phyloP scores from a whole-genome alignment of 1,140 invertebrate genomes.

The Phortica variegata region DNA sequence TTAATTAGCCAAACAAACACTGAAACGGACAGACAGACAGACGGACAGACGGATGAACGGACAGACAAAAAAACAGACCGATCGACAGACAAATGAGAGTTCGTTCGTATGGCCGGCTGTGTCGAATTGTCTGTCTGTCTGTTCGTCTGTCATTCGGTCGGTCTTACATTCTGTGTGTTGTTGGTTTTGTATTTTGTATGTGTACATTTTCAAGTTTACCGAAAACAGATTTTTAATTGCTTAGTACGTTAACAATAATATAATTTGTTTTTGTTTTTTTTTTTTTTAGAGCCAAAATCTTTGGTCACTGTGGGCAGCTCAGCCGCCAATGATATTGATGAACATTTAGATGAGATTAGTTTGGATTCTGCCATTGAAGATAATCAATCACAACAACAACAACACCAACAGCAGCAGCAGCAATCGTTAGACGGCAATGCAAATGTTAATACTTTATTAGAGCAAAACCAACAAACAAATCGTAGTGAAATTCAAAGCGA shows the following conservation, averaged over 20 bases:
- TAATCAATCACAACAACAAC: slow-evolving; percentile 22
- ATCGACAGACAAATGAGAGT: no score
- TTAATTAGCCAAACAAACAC: no score
- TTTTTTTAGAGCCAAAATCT: slow-evolving; percentile 40
- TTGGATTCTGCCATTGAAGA: slow-evolving; percentile 32
- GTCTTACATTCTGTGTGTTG: slow-evolving; percentile 14
- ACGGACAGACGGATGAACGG: no score
- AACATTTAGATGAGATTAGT: slow-evolving; percentile 53
- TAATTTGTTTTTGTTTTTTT: slow-evolving; percentile 1
- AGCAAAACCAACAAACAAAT: slow-evolving; percentile 26
- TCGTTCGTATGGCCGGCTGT: no score
- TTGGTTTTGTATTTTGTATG: not conserved
- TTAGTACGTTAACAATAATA: no score
- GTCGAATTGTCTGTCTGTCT: no score
- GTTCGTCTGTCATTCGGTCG: not conserved
- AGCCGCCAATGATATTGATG: slow-evolving; percentile 43
- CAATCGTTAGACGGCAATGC: slow-evolving; percentile 17
- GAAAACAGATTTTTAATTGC: no score
- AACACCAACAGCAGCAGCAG: slow-evolving; percentile 17
- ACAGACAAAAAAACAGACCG: no score
- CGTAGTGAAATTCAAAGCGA: no score
- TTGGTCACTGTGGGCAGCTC: slow-evolving; percentile 49
- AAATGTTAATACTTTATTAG: slow-evolving; percentile 44
- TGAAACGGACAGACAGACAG: no score
- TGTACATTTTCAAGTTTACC: no score